phyloP scores from a whole-genome alignment of 1,140 invertebrate genomes.

The Batillaria attramentaria region DNA sequence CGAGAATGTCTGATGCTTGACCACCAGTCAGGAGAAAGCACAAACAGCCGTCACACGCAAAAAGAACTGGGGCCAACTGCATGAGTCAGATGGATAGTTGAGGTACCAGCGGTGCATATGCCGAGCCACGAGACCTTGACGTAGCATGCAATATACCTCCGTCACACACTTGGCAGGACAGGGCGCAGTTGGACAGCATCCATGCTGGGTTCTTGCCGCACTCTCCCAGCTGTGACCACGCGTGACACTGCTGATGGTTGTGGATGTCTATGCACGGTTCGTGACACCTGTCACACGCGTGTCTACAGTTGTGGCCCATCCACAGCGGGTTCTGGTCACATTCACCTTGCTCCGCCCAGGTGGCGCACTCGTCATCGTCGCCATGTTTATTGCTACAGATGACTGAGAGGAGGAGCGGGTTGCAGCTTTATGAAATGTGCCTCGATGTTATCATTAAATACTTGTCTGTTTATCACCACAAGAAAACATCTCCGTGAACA shows the following conservation, averaged over 20 bases:
- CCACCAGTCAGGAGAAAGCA: too few species aligned
- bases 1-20: too few species aligned
- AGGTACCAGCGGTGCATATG: too few species aligned
- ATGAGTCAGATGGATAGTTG: too few species aligned
- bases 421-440: too few species aligned
- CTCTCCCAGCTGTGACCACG: constrained; percentile 51
- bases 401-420: neutral
- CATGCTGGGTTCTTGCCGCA: constrained; percentile 56
- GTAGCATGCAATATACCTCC: neutral
- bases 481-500: too few species aligned
- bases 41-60: too few species aligned
- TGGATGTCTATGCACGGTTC: constrained; percentile 28
- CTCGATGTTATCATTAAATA: too few species aligned
- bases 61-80: too few species aligned
- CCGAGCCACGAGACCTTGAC: constrained; percentile 35
- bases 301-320: constrained; percentile 59
- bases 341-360: constrained; percentile 60
- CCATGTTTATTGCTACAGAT: constrained; percentile 28
- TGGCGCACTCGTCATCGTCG: constrained; percentile 41
- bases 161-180: constrained; percentile 38
- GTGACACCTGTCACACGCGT: constrained; percentile 47
- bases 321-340: constrained; percentile 61
- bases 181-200: constrained; percentile 58
- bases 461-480: too few species aligned
- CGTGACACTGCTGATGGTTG: constrained; percentile 40